These are phyloP conservation scores for Drosophila fulvimacula DNA, from an alignment of 2,888 invertebrate genomes.

Conservation along the genomic window DNA sequence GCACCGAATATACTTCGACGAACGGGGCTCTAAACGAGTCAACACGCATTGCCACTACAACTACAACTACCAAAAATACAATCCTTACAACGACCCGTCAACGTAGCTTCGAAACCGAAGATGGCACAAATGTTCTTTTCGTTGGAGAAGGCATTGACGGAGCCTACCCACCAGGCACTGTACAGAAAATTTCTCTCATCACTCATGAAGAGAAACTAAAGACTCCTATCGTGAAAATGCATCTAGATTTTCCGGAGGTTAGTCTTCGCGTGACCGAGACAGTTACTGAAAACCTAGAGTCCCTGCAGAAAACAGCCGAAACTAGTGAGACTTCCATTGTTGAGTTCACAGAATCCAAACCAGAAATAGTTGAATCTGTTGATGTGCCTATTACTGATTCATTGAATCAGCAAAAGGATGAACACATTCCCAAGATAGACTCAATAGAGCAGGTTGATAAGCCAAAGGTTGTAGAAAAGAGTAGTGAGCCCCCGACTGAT, in stretches of 20 bases:
- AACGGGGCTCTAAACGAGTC: conserved; percentile 47
- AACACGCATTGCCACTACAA: conserved; percentile 63
- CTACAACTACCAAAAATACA: conserved; percentile 74
- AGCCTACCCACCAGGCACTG: conserved; percentile 77
- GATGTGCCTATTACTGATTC: conserved; percentile 2
- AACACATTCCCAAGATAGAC: conserved; percentile 3
- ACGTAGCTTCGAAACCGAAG: conserved; percentile 80
- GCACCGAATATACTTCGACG: conserved; percentile 28
- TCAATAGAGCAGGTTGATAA: conserved; percentile 27
- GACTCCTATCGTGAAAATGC: conserved; percentile 88
- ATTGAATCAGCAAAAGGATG: conserved; percentile 1
- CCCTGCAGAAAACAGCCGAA: conserved; percentile 56
- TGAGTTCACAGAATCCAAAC: conserved; percentile 37
- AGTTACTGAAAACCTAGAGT: conserved; percentile 78
- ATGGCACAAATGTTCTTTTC: conserved; percentile 81
- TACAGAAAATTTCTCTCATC: conserved; percentile 87
- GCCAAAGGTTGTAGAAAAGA: conserved; percentile 19
- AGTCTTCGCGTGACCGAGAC: conserved; percentile 83
- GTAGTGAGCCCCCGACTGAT: conserved; percentile 52
- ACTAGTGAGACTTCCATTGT: conserved; percentile 38
- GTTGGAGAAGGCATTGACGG: conserved; percentile 80
- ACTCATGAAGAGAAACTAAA: conserved; percentile 90
- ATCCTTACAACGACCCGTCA: conserved; percentile 77
- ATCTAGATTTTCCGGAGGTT: conserved; percentile 86
- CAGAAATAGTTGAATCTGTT: conserved; percentile 23